Percentiles rank a stretch among this genome's conserved stretches.
phyloP scores from a whole-genome alignment of 2,113 vertebrate genomes.

The Chamaea fasciata region DNA sequence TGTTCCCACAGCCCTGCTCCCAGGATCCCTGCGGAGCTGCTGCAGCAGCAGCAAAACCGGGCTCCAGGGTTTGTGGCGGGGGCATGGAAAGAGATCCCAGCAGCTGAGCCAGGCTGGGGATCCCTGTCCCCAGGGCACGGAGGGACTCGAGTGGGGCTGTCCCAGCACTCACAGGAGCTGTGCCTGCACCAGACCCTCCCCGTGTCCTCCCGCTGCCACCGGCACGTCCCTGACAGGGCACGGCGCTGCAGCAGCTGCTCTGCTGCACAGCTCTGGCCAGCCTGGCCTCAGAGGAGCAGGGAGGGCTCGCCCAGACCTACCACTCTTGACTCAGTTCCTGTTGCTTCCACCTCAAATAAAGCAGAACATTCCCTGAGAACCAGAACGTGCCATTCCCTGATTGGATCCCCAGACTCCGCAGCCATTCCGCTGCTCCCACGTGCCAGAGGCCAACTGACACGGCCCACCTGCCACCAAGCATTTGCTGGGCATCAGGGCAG shows the following conservation, averaged over 20 bases:
- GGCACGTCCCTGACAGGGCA: fast-evolving
- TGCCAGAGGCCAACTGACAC: background rate
- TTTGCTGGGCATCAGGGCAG: background rate
- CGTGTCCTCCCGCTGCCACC: fast-evolving
- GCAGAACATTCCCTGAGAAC: background rate
- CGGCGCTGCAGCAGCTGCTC: background rate
- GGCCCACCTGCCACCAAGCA: background rate
- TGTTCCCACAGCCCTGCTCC: fast-evolving
- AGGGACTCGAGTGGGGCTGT: background rate
- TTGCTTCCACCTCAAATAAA: background rate
- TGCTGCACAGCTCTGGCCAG: background rate
- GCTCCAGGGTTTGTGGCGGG: background rate
- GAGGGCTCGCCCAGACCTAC: background rate
- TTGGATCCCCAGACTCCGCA: fast-evolving
- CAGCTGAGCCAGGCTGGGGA: background rate
- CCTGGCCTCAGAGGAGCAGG: background rate
- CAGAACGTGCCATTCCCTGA: background rate
- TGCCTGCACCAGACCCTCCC: background rate
- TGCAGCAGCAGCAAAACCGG: background rate
- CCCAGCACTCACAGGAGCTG: background rate
- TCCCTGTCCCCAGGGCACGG: background rate
- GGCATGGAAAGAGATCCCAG: background rate
- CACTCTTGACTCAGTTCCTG: background rate
- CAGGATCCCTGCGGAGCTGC: background rate
- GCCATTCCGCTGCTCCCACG: fast-evolving